phyloP scores from a whole-genome alignment of 2,888 invertebrate species.

The Minunthozetes semirufus region DNA sequence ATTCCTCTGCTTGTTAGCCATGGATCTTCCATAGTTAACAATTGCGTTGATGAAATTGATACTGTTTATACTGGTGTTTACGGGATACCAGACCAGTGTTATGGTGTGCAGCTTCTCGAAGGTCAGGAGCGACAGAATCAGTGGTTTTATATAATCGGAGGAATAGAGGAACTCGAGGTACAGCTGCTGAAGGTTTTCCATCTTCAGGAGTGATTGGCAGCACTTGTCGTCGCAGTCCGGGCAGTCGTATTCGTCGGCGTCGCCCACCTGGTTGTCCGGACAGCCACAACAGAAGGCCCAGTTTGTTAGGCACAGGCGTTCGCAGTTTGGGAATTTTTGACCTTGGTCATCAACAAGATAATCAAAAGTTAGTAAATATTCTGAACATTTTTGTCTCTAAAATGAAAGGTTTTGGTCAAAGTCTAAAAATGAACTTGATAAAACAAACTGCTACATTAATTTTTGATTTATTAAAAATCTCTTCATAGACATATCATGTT shows the following conservation, averaged over 20 bases:
- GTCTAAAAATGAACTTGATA: too few species aligned
- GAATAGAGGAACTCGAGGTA: slow-evolving; percentile 7
- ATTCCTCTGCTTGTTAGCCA: background rate
- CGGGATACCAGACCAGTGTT: slow-evolving; percentile 13
- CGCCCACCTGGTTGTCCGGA: background rate
- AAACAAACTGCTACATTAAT: too few species aligned
- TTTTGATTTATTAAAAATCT: too few species aligned
- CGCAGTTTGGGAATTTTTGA: slow-evolving; percentile 1
- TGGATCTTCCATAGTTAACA: background rate
- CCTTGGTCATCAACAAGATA: background rate
- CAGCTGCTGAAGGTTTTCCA: background rate
- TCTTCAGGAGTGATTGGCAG: background rate
- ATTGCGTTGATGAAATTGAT: slow-evolving; percentile 8
- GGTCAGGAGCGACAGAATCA: background rate
- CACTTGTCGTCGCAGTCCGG: slow-evolving; percentile 11
- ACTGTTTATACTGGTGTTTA: background rate
- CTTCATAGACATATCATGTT: too few species aligned
- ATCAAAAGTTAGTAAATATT: too few species aligned
- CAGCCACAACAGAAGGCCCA: slow-evolving; percentile 21
- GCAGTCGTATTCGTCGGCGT: slow-evolving; percentile 11
- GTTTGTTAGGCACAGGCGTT: background rate
- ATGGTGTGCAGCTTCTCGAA: background rate
- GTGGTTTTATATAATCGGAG: slow-evolving; percentile 7
- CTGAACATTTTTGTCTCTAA: too few species aligned
- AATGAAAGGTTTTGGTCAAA: too few species aligned